Evolutionary conservation across 2,888 invertebrate species (phyloP).

Genomic region (Ecliptopera silaceata): DNA sequence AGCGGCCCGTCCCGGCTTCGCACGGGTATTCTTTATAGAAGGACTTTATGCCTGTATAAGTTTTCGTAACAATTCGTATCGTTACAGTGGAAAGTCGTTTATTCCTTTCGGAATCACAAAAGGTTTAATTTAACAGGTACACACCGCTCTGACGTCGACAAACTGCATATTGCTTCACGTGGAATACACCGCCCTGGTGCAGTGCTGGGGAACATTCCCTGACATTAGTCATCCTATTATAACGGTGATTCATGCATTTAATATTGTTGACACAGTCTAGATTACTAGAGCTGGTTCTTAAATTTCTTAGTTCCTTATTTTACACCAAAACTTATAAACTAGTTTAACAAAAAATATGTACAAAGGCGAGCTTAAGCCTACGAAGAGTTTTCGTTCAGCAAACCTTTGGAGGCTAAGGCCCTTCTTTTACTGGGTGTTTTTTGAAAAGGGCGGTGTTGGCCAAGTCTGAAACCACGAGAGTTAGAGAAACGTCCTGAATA

Average conservation of each 20-base stretch:
- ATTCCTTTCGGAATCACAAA: slow-evolving; percentile 8
- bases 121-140: slow-evolving; percentile 58
- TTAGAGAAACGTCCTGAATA: too few relatives aligned
- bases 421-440: too few relatives aligned
- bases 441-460: too few relatives aligned
- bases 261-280: slow-evolving; percentile 33
- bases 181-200: slow-evolving; percentile 72
- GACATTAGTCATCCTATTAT: slow-evolving; percentile 71
- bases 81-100: not conserved
- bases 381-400: too few relatives aligned
- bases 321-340: too few relatives aligned
- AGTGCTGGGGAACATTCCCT: slow-evolving; percentile 77
- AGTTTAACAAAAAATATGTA: too few relatives aligned
- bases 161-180: slow-evolving; percentile 78
- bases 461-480: too few relatives aligned
- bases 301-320: too few relatives aligned
- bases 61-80: not conserved
- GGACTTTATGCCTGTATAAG: not conserved
- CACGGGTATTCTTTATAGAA: too few relatives aligned
- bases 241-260: slow-evolving; percentile 61
- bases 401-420: too few relatives aligned
- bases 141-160: slow-evolving; percentile 76
- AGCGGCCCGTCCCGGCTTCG: too few relatives aligned
- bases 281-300: not conserved
- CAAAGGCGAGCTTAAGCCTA: too few relatives aligned